Base-by-base conservation (phyloP, 2,797 vertebrate genomes). In the Dicrostonyx torquatus region DNA sequence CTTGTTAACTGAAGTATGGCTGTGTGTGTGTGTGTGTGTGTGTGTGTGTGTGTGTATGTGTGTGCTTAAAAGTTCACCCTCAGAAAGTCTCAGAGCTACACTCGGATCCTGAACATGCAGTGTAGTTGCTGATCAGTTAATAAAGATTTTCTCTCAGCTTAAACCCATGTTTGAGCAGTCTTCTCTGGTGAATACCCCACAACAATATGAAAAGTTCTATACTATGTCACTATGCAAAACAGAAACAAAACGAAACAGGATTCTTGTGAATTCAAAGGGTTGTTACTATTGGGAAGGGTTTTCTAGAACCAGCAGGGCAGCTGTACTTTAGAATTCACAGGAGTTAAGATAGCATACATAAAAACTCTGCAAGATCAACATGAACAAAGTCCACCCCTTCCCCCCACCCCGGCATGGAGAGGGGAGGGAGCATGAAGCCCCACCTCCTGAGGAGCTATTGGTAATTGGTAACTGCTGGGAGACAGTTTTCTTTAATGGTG, bases 261-360 rank as follows among this genome's bases (percentile, higher is more conserved):
- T 76, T 95, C 45, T 91, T 91, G 40, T 66, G 20, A 76, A 73
- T 95, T 85, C 62, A 66, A 94, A 82, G 83, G 62, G 84, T 89
- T 92, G 43, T 77, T 87, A 72, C 48, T 26, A 80, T 83, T 45
- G 37, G 37, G 40, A 83, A 64, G 60, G 62, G 40, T 66, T 17
- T 83, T 64, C 60, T 48, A 64, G 40, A 22, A 43, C 34, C 29
- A 73, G 40, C 40, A 45, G 40, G 5, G 17, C 29, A 64, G 60
- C 1, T 11, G 6, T 11, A 34, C 17, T 45, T 20, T 34, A 45
- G 60, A 66, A 13, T 64, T 48, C 40, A 48, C 43, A 45, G 29
- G 29, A 45, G 17, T 45, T 64, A 60, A 83, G 40, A 34, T 1
- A 45, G 10, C 10, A 4, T 12, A 17, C 11, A 73, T 22, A 73